Evolutionary conservation across 2,888 invertebrate genomes (phyloP).

Genomic region (Saturnia pavonia): DNA sequence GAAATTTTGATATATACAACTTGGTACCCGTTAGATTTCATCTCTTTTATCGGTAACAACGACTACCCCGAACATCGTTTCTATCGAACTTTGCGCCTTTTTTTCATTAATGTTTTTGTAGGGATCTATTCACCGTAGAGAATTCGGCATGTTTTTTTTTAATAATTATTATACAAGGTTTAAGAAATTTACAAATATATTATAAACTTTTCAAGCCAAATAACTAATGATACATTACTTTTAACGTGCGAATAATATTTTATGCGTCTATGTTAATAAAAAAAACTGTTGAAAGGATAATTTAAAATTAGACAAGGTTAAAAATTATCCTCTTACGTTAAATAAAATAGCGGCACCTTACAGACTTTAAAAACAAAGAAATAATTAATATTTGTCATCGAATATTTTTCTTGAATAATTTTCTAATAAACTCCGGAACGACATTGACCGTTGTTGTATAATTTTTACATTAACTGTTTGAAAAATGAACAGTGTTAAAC

Average conservation of each 20-base stretch:
- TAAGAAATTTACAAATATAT: neutral
- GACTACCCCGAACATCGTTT: no score
- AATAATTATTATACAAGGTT: neutral
- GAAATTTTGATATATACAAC: no score
- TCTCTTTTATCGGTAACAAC: no score
- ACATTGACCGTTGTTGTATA: constrained; percentile 18
- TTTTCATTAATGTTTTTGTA: no score
- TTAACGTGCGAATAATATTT: constrained; percentile 42
- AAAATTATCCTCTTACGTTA: constrained; percentile 42
- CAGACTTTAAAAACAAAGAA: constrained; percentile 37
- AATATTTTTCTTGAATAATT: constrained; percentile 46
- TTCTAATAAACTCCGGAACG: constrained; percentile 38
- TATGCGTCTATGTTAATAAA: constrained; percentile 41
- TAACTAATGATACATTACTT: constrained; percentile 41
- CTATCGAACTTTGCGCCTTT: no score
- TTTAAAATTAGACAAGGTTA: constrained; percentile 40
- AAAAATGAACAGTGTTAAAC: constrained; percentile 6
- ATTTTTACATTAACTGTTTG: constrained; percentile 17
- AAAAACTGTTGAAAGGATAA: constrained; percentile 41
- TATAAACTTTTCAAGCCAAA: neutral
- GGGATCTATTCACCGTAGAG: no score
- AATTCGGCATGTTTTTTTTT: no score
- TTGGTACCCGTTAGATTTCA: no score
- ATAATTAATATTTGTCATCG: constrained; percentile 37
- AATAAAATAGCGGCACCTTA: constrained; percentile 39